Percentiles rank a stretch among this genome's conserved stretches.
phyloP scores from a whole-genome alignment of 2,113 vertebrate genomes.

The Epinephelus fuscoguttatus region DNA sequence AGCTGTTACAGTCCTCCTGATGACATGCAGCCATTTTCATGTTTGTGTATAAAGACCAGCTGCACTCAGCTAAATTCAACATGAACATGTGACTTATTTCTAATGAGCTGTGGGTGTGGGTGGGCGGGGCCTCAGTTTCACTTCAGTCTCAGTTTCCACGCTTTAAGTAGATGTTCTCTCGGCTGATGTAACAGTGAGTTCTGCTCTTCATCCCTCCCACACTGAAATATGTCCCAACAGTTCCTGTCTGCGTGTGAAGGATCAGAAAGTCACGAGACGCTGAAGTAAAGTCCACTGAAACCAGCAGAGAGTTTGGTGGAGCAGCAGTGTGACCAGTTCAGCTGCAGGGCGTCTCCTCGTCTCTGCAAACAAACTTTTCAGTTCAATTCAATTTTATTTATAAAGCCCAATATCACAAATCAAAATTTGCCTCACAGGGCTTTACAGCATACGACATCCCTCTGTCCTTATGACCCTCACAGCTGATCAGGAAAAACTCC shows the following conservation, averaged over 20 bases:
- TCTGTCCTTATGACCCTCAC: too few species aligned
- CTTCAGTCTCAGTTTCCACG: constrained; percentile 7
- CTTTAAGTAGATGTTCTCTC: not conserved
- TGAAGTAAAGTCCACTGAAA: not conserved
- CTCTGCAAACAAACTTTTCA: not conserved
- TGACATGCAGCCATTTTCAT: too few species aligned
- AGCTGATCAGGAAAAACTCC: too few species aligned
- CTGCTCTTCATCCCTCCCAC: not conserved
- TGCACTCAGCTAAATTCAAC: too few species aligned
- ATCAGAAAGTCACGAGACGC: not conserved
- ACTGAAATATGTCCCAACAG: not conserved
- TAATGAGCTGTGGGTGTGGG: not conserved
- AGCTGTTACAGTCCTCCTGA: not conserved
- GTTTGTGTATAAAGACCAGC: too few species aligned
- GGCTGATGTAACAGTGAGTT: not conserved
- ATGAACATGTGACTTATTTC: too few species aligned
- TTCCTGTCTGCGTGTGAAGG: not conserved
- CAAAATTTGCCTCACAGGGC: too few species aligned
- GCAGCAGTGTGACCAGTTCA: not conserved
- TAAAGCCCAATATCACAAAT: too few species aligned
- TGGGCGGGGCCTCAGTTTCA: not conserved
- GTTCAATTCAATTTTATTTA: too few species aligned
- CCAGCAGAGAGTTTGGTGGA: not conserved
- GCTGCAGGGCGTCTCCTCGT: not conserved
- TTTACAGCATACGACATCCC: too few species aligned